Percentiles rank a stretch among this genome's conserved stretches.
Conservation (phyloP, 2,888 invertebrate genomes). For the Lomographa bimaculata region DNA sequence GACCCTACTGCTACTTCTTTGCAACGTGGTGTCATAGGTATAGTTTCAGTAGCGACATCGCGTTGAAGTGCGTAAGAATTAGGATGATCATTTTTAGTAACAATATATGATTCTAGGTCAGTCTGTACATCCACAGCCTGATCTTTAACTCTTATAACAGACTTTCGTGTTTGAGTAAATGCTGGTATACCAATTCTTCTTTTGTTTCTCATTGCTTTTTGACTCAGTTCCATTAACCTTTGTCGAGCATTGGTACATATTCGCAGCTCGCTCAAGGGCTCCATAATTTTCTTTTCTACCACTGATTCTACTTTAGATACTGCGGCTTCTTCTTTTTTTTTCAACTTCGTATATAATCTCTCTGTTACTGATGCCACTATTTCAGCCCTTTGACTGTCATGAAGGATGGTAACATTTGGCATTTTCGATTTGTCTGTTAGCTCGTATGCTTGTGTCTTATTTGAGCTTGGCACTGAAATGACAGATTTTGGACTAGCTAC, state of each 20-base stretch:
- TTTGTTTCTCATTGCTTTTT: conserved; percentile 81
- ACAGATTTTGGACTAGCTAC: conserved; percentile 34
- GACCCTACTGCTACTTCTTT: conserved; percentile 74
- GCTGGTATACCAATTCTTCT: conserved; percentile 77
- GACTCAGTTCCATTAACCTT: conserved; percentile 83
- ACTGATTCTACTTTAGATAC: conserved; percentile 65
- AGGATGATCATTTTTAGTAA: conserved; percentile 48
- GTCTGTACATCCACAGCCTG: conserved; percentile 79
- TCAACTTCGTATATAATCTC: conserved; percentile 84
- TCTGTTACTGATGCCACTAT: conserved; percentile 89
- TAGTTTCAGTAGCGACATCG: conserved; percentile 69
- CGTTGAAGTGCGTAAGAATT: conserved; percentile 51
- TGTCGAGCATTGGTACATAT: conserved; percentile 84
- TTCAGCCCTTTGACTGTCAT: conserved; percentile 84
- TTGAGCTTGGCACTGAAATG: conserved; percentile 46
- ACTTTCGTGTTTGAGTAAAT: conserved; percentile 83
- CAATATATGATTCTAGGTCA: conserved; percentile 72
- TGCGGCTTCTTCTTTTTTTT: conserved; percentile 78
- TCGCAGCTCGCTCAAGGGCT: conserved; percentile 77
- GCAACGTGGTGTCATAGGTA: conserved; percentile 71
- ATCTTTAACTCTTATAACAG: conserved; percentile 81
- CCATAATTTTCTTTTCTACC: conserved; percentile 67
- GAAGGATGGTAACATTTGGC: conserved; percentile 58
- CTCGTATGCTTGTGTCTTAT: conserved; percentile 44
- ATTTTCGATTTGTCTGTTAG: conserved; percentile 44